Evolutionary conservation across 2,113 vertebrate genomes (phyloP), one percentile per base, ranked within the genome.

Genomic region (Aplodontia rufa): DNA sequence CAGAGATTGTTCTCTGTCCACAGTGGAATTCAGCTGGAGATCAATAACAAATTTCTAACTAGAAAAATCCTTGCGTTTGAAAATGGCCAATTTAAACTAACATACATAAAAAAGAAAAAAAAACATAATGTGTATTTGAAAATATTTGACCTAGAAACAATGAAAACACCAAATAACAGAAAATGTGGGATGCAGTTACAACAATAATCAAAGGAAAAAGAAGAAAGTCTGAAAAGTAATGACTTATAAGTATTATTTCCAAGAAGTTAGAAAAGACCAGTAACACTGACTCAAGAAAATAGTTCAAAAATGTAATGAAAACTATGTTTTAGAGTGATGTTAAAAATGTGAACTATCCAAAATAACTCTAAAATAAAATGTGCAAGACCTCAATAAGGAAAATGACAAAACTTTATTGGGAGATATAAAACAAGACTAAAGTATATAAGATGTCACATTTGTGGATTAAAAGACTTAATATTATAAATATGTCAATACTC

Each of bases 51-150:
- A 78, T 47, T 9, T 19, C 26, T 85, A 75, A 64, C 66, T 81
- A 80, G 40, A 74, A 90, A 94, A 96, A 78, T 26, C 7, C 14
- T 4, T 86, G 64, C 19, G 28, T 81, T 94, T 94, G 53, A 92
- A 92, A 92, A 86, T 42, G 47, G 19, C 62, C 42, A 80, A 82
- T 62, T 81, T 85, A 72, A 96, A 96, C 64, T 78, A 88, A 93
- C 35, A 71, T 35, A 92, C 10, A 85, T 13, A 74, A 64, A 76
- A 80, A 75, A 62, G 5, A 71, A 81, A 40, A 75, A 75, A 72
- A 47, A 74, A 22, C 22, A 79, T 84, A 71, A 58, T 42, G 30
- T 19, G 12, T n/a, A 55, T 49, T 94, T 89, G 14, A 75, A 95
- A 85, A 81, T 92, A 85, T 89, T 75, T 49, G 71, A 92, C 40